A percentile compares a stretch with the other conserved stretches of the same genome.
Conservation (phyloP, 2,888 invertebrate genomes). For the Euzetes globulus region DNA sequence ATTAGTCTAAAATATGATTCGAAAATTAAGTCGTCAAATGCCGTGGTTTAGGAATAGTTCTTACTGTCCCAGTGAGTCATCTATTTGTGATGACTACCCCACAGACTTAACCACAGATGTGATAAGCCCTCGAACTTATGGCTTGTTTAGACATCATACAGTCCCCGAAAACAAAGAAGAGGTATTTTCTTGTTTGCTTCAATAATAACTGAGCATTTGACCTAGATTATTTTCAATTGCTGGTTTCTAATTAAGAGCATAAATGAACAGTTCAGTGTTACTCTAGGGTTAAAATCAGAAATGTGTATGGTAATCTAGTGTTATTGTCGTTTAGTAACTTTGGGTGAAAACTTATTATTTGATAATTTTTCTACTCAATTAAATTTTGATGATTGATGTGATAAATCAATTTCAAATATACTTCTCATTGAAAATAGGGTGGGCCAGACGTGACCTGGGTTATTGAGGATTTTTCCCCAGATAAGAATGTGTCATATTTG, state of each 20-base stretch:
- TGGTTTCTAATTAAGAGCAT: no score
- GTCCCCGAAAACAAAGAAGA: background rate
- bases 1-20: background rate
- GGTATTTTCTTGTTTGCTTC: background rate
- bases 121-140: background rate
- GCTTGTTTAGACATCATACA: background rate
- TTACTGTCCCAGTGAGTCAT: conserved; percentile 1
- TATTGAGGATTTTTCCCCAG: conserved; percentile 72
- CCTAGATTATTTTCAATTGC: no score
- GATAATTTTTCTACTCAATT: no score
- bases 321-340: no score
- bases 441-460: conserved; percentile 80
- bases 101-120: background rate
- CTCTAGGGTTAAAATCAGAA: no score
- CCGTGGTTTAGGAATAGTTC: background rate
- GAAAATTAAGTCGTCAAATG: background rate
- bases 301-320: no score
- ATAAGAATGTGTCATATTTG: conserved; percentile 25
- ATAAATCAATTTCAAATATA: background rate
- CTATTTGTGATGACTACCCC: background rate
- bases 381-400: background rate
- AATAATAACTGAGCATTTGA: no score
- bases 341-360: no score
- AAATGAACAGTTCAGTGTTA: no score
- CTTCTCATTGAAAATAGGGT: conserved; percentile 52